Base-by-base conservation (phyloP, 1,140 invertebrate genomes). In the Drosophila nikananu region DNA sequence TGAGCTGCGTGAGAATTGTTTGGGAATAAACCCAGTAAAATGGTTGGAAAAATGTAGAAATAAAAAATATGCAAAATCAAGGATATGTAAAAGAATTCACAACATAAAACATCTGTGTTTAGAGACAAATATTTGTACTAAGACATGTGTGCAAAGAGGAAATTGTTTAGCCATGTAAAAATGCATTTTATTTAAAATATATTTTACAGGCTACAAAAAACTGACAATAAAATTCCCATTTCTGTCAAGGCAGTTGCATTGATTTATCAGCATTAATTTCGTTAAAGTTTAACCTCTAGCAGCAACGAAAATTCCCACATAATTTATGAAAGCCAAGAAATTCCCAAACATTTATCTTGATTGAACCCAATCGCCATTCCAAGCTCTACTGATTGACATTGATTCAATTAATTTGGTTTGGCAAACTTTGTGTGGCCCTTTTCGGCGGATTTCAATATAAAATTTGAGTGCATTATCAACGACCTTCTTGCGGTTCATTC, bases 401-500 rank as follows among this genome's bases (percentile, higher is more conserved):
- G 59, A 79, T 72, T 62, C 55, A 74, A 80, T 80, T 80, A 73
- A 73, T 74, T 73, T 60, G 30, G 32, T 74, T 73, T 60, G 46
- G 32, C 74, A 60, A 46, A 58, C 64, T 80, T 67, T 71, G 52
- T 25, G 49, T 44, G 57, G 17, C 68, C 42, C 35, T 41, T 37
- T 57, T 25, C 21, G 13, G 3, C 5, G 19, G 21, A 52, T 58
- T 37, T 21, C 58, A 61, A 32, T 52, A 30, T 37, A 35, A 77
- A 52, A 37, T 70, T 52, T 63, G 39, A 70, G 58, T 80, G 67
- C 67, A 87, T 52, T 87, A 78, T 52, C 41, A 55, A 21, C 68
- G 77, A 83, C 80, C 81, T 77, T 87, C 74, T 87, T 80, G 42
- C 30, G 42, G 83, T 87, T 87, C 83, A 66, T 84, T 87, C 83